These are phyloP conservation scores for Brachionus sp. DNA, from an alignment of 1,140 invertebrate species.

Conservation along the genomic window DNA sequence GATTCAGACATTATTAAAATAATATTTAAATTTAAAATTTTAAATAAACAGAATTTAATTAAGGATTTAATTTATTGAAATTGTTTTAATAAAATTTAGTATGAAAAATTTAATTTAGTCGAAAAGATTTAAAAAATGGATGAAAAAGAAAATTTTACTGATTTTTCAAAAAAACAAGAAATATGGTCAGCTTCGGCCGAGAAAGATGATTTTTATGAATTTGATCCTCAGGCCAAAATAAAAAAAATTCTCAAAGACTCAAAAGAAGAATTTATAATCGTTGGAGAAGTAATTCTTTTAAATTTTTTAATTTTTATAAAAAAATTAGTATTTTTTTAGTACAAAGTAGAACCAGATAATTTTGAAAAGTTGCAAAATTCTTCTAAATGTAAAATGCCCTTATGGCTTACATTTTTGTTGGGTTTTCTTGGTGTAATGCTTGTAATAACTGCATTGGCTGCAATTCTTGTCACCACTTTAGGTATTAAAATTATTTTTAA, in stretches of 20 bases:
- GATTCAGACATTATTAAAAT: too few relatives aligned
- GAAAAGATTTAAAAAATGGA: background rate
- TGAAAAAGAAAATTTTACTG: background rate
- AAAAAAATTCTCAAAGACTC: background rate
- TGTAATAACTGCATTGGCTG: background rate
- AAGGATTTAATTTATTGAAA: background rate
- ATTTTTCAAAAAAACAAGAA: constrained; percentile 17
- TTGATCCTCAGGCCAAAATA: background rate
- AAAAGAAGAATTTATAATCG: background rate
- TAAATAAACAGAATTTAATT: background rate
- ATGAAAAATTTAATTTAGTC: background rate
- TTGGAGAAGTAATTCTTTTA: background rate
- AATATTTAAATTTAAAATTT: too few relatives aligned
- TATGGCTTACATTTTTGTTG: background rate
- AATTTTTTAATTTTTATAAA: background rate
- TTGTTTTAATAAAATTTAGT: background rate
- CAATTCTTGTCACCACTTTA: background rate
- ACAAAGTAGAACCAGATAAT: background rate
- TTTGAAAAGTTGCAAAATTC: background rate
- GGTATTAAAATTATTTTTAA: too few relatives aligned
- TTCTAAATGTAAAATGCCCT: background rate
- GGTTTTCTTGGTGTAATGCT: background rate
- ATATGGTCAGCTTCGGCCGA: background rate
- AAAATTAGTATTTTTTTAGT: background rate
- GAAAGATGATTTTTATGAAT: background rate